Evolutionary conservation across 2,113 vertebrate species (phyloP).

Genomic region (Periophthalmodon schlosseri): DNA sequence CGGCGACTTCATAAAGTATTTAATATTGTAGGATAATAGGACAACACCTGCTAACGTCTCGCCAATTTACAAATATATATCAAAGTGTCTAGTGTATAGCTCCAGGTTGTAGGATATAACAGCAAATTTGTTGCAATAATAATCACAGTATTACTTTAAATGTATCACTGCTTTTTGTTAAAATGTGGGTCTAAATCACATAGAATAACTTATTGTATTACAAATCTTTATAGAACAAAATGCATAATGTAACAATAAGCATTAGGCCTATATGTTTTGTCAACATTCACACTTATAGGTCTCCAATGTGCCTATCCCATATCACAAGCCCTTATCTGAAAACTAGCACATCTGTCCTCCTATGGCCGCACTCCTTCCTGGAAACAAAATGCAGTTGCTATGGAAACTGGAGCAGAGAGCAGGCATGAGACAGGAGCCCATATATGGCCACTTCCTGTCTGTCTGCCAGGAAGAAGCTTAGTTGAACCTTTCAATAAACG

Average conservation of each 20-base stretch:
- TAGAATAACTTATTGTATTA: no score
- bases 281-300: background rate
- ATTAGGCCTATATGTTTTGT: background rate
- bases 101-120: no score
- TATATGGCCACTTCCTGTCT: constrained; percentile 78
- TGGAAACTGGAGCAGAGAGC: constrained; percentile 76
- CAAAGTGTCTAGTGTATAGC: no score
- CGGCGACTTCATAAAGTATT: no score
- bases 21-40: no score
- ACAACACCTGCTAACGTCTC: no score
- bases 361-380: constrained; percentile 57
- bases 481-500: constrained; percentile 55
- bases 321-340: constrained; percentile 39
- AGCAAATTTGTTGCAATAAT: no score
- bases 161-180: no score
- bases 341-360: constrained; percentile 20
- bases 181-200: no score
- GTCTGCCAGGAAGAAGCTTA: constrained; percentile 53
- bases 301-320: background rate
- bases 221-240: background rate
- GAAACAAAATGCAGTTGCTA: constrained; percentile 80
- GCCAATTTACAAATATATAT: no score
- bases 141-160: no score
- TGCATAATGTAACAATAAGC: background rate
- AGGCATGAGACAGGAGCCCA: constrained; percentile 66